Conservation (phyloP, 2,888 invertebrate species). For the Odontomyia ornata region DNA sequence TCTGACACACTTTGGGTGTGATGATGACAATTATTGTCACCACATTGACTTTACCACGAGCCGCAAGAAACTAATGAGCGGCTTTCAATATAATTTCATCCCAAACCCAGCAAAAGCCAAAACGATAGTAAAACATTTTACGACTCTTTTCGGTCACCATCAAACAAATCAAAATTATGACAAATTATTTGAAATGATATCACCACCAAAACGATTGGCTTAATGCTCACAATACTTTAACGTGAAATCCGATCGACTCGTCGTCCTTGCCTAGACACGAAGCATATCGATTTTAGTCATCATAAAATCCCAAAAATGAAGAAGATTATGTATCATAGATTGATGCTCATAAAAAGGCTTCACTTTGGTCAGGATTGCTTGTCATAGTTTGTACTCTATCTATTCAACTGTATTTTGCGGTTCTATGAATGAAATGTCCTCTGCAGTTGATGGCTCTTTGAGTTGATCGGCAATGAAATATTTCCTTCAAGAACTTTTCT, state of each 20-base stretch:
- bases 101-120: background rate
- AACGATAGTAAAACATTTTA: conserved; percentile 9
- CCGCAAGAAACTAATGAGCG: background rate
- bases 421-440: background rate
- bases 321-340: background rate
- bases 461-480: conserved; percentile 33
- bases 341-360: conserved; percentile 5
- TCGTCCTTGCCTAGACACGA: background rate
- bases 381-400: background rate
- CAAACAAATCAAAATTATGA: conserved; percentile 12
- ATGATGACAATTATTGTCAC: background rate
- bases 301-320: background rate
- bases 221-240: background rate
- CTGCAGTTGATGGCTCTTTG: conserved; percentile 32
- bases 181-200: conserved; percentile 33
- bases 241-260: background rate
- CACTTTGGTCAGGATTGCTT: background rate
- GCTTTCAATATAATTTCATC: background rate
- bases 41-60: background rate
- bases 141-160: background rate
- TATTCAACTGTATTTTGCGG: background rate
- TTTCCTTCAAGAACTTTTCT: conserved; percentile 14
- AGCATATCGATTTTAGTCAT: background rate
- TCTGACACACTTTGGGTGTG: background rate
- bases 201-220: conserved; percentile 7